Evolutionary conservation across 35 echinoderm and acorn worm species (phyloP).

Genomic region (Holothuria glaberrima): DNA sequence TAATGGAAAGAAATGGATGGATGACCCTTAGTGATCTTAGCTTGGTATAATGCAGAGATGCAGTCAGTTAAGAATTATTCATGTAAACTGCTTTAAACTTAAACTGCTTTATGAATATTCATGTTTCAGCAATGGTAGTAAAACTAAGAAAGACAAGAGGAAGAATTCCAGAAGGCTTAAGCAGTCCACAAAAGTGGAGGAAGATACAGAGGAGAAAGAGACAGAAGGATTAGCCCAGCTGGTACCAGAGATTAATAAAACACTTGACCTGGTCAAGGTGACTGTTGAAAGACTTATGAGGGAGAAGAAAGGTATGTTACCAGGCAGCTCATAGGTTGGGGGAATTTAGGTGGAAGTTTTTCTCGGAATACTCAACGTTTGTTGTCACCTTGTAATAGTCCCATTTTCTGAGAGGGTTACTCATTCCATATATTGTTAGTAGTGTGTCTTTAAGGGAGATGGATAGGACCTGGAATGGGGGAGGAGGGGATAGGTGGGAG

Average conservation of each 20-base stretch:
- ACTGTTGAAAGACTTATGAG: slow-evolving; percentile 69
- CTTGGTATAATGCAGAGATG: not conserved
- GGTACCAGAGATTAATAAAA: slow-evolving; percentile 92
- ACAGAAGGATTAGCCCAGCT: slow-evolving; percentile 90
- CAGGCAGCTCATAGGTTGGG: too few species aligned
- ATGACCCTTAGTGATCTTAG: too few species aligned
- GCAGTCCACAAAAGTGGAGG: slow-evolving; percentile 63
- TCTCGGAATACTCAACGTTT: too few species aligned
- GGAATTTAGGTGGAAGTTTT: too few species aligned
- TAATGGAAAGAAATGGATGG: too few species aligned
- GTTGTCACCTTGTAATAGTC: too few species aligned
- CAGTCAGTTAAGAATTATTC: not conserved
- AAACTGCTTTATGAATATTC: not conserved
- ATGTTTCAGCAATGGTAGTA: slow-evolving; percentile 37
- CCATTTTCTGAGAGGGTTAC: too few species aligned
- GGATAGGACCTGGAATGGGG: too few species aligned
- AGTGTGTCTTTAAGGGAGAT: too few species aligned
- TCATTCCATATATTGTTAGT: too few species aligned
- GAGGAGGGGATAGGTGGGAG: too few species aligned
- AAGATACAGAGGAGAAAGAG: slow-evolving; percentile 84
- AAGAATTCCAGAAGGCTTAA: slow-evolving; percentile 7
- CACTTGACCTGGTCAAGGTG: slow-evolving; percentile 78
- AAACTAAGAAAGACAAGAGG: slow-evolving; percentile 72
- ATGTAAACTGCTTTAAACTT: too few species aligned
- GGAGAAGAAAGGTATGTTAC: slow-evolving; percentile 60